Evolutionary conservation across 2,888 invertebrate genomes (phyloP).

Genomic region (Idaea biselata): DNA sequence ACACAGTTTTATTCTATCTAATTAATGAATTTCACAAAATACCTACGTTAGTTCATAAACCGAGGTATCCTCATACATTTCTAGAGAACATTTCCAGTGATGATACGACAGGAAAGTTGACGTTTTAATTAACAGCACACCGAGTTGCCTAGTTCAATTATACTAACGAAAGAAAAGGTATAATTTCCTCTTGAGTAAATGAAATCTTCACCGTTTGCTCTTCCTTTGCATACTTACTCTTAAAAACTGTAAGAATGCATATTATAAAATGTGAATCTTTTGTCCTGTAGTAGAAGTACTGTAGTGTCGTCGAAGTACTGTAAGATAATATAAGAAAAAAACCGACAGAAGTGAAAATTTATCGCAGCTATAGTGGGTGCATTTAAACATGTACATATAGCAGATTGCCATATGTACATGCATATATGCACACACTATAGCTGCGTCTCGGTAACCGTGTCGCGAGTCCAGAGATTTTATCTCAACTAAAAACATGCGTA

Average conservation of each 20-base stretch:
- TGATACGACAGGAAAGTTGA: slow-evolving; percentile 1
- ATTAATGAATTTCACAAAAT: not conserved
- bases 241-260: not conserved
- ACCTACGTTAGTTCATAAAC: not conserved
- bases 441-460: too few relatives aligned
- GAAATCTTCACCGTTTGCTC: slow-evolving; percentile 20
- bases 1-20: not conserved
- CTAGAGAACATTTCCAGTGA: not conserved
- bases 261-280: too few relatives aligned
- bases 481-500: too few relatives aligned
- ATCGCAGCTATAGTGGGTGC: too few relatives aligned
- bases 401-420: too few relatives aligned
- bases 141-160: slow-evolving; percentile 32
- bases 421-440: too few relatives aligned
- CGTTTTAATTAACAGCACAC: slow-evolving; percentile 32
- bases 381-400: too few relatives aligned
- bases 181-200: slow-evolving; percentile 21
- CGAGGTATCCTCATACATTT: not conserved
- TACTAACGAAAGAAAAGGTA: slow-evolving; percentile 28
- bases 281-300: too few relatives aligned
- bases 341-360: too few relatives aligned
- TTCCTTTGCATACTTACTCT: slow-evolving; percentile 14
- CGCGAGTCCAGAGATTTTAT: too few relatives aligned
- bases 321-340: too few relatives aligned
- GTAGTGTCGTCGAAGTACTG: too few relatives aligned